Conservation (phyloP, 2,888 invertebrate genomes). For the Norana najaformis region DNA sequence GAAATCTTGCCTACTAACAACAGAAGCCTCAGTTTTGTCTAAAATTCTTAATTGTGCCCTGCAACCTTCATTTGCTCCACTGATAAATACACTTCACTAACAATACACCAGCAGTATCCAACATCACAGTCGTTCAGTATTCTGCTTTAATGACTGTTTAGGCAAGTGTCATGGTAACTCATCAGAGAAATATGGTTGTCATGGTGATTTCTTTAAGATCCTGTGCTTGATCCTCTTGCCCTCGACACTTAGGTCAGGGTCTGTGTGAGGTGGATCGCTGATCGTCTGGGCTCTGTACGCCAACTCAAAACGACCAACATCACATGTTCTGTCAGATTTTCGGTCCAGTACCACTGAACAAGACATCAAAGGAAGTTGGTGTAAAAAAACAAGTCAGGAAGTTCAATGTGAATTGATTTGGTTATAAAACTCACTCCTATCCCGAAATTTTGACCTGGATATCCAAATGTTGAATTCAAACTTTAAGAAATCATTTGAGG, state of each 20-base stretch:
- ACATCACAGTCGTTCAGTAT: not conserved
- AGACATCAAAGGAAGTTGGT: not conserved
- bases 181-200: not conserved
- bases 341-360: slow-evolving; percentile 59
- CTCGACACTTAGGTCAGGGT: slow-evolving; percentile 53
- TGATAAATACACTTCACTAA: not conserved
- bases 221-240: slow-evolving; percentile 33
- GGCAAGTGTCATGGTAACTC: not conserved
- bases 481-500: too few species aligned
- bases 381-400: not conserved
- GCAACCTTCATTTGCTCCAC: too few species aligned
- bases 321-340: slow-evolving; percentile 56
- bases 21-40: not conserved
- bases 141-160: not conserved
- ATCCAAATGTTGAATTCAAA: not conserved
- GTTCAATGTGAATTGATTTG: not conserved
- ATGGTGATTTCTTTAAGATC: slow-evolving; percentile 14
- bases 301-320: slow-evolving; percentile 60
- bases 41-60: not conserved
- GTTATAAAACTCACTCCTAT: not conserved
- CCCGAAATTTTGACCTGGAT: not conserved
- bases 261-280: slow-evolving; percentile 59
- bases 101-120: not conserved
- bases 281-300: slow-evolving; percentile 50
- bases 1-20: not conserved